A percentile compares a stretch with the other conserved stretches of the same genome.
phyloP scores from a whole-genome alignment of 2,113 vertebrate species.

The Prionailurus bengalensis region DNA sequence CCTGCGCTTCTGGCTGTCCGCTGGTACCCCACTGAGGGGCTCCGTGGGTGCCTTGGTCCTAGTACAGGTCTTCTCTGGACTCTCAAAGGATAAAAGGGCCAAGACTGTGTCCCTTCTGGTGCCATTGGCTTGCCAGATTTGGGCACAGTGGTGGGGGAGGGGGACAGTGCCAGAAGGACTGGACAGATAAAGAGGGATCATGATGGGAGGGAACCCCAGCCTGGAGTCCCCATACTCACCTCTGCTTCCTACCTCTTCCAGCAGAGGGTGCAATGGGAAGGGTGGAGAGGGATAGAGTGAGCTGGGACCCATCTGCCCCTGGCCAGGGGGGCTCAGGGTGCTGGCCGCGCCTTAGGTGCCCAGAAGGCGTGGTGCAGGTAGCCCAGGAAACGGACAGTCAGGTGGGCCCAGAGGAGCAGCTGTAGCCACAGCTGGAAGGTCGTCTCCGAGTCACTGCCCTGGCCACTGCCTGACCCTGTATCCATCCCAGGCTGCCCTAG shows the following conservation, averaged over 20 bases:
- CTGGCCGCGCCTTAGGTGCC: slow-evolving; percentile 51
- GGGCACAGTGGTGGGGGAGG: background rate
- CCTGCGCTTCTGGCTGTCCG: background rate
- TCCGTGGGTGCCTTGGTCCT: background rate
- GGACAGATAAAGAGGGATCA: background rate
- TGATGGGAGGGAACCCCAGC: background rate
- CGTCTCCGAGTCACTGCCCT: slow-evolving; percentile 42
- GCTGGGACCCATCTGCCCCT: background rate
- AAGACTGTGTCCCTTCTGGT: background rate
- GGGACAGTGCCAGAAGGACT: background rate
- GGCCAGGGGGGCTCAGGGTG: slow-evolving; percentile 55
- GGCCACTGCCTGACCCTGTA: background rate
- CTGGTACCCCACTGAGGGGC: background rate
- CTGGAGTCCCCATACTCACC: slow-evolving; percentile 71
- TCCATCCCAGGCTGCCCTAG: slow-evolving; percentile 54
- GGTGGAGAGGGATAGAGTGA: background rate
- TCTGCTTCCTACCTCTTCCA: slow-evolving; percentile 63
- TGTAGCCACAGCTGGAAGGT: slow-evolving; percentile 82
- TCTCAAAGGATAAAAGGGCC: background rate
- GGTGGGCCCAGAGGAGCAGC: slow-evolving; percentile 78
- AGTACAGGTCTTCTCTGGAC: background rate
- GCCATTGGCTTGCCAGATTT: background rate
- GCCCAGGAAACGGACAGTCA: slow-evolving; percentile 73
- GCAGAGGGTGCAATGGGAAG: slow-evolving; percentile 2
- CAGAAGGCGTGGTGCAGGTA: slow-evolving; percentile 61